Base-by-base conservation (phyloP, 2,888 invertebrate genomes). In the Scaptomyza reducta region DNA sequence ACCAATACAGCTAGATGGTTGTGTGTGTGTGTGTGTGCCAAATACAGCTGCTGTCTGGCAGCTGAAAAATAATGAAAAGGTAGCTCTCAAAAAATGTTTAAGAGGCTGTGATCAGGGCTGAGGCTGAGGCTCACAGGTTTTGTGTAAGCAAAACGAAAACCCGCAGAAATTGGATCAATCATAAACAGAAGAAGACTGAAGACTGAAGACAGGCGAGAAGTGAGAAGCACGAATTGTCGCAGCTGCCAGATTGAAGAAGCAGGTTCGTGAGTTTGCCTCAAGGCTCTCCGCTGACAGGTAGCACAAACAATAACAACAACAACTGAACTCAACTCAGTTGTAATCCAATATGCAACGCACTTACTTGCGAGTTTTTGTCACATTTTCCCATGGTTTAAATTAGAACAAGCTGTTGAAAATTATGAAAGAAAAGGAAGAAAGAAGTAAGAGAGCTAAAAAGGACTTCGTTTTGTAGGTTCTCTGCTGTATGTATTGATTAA, bases 101-200 rank as follows among this genome's bases (percentile, higher is more conserved):
- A 51, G 57, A 38, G 65, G 62, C 41, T 40, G 58, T 14, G 5
- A 38, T 45, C 22, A 22, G 22, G 22, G 5, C 41, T 45, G 2
- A 22, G 22, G 22, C 22, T 54, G 44, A 29, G 11, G 46, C 46
- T 31, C 29, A 16, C 6, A 22, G 46, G 50, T 47, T 45, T 7
- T n/a, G 49, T n/a, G n/a, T n/a, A n/a, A n/a, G n/a, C n/a, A n/a
- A n/a, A n/a, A n/a, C n/a, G 61, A 64, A 65, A 64, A 74, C 89
- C 87, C 87, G 87, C 89, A 89, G 84, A 89, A 89, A 89, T 87
- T 87, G 89, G 89, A 89, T 88, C 85, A 89, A 77, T 81, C 75
- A 75, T 71, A 71, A 65, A 59, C 53, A 50, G 46, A 40, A 40
- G 38, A 14, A 35, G 59, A 29, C 6, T 9, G 4, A 35, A 35